These are phyloP conservation scores for Dasyornis broadbenti DNA, from an alignment of 2,113 vertebrate genomes.

Conservation along the genomic window DNA sequence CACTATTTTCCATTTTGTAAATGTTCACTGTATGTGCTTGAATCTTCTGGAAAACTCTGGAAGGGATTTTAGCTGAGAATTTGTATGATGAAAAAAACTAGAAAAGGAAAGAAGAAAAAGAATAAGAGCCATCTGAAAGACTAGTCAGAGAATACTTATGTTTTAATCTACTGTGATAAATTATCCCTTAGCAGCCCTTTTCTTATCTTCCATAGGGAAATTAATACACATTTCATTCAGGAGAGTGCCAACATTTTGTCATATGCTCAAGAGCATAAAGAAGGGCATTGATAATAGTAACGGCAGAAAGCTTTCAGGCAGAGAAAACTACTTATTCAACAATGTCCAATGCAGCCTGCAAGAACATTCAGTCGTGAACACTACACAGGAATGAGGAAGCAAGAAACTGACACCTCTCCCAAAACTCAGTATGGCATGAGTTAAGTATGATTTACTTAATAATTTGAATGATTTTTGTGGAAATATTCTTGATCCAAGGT, in stretches of 20 bases:
- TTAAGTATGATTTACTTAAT: neutral
- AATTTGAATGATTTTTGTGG: neutral
- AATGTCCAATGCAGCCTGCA: fast-evolving
- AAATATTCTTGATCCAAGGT: neutral
- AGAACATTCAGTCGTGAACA: neutral
- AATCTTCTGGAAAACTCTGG: neutral
- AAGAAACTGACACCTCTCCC: neutral
- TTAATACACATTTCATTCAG: neutral
- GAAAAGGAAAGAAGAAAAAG: neutral
- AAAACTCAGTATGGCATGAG: neutral
- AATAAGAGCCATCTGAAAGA: neutral
- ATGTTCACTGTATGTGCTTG: neutral
- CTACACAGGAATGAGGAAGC: neutral
- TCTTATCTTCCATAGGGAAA: neutral
- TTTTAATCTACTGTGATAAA: neutral
- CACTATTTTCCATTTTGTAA: neutral
- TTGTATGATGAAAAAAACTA: neutral
- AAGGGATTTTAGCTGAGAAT: neutral
- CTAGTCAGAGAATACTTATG: neutral
- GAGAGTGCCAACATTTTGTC: neutral
- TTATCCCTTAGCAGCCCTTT: neutral
- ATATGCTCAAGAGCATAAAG: neutral
- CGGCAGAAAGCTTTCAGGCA: neutral
- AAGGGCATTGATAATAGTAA: neutral
- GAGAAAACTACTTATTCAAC: neutral